A percentile compares a stretch with the other conserved stretches of the same genome.
Conservation (phyloP, 2,797 vertebrate genomes). For the Anabas testudineus region DNA sequence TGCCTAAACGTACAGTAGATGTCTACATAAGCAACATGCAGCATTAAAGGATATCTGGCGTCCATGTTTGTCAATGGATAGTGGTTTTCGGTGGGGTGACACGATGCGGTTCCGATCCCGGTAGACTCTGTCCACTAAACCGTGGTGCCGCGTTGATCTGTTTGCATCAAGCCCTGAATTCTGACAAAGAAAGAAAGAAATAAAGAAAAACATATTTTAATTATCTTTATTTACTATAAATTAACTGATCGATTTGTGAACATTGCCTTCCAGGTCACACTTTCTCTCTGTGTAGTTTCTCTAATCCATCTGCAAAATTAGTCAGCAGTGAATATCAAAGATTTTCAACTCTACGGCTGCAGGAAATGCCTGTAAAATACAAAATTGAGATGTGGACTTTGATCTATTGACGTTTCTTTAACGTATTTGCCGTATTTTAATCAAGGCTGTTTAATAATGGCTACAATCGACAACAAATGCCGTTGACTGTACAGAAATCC, state of each 20-base stretch:
- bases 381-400: slow-evolving; percentile 1
- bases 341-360: no score
- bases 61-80: slow-evolving; percentile 95
- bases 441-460: no score
- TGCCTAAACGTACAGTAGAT: not conserved
- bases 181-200: slow-evolving; percentile 77
- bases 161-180: slow-evolving; percentile 92
- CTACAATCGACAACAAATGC: no score
- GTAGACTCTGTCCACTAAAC: slow-evolving; percentile 96
- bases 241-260: not conserved
- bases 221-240: no score
- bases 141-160: slow-evolving; percentile 94
- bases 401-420: not conserved
- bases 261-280: not conserved
- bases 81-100: slow-evolving; percentile 91
- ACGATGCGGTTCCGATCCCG: slow-evolving; percentile 93
- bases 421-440: slow-evolving; percentile 14
- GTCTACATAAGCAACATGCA: not conserved
- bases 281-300: not conserved
- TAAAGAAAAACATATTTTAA: no score
- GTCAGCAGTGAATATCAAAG: not conserved
- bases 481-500: no score
- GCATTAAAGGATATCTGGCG: slow-evolving; percentile 94
- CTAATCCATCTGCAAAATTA: not conserved
- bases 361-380: slow-evolving; percentile 1